Evolutionary conservation across 1,140 invertebrate genomes (phyloP), one percentile per base, ranked within the genome.

Genomic region (Geopemphigus sp.): DNA sequence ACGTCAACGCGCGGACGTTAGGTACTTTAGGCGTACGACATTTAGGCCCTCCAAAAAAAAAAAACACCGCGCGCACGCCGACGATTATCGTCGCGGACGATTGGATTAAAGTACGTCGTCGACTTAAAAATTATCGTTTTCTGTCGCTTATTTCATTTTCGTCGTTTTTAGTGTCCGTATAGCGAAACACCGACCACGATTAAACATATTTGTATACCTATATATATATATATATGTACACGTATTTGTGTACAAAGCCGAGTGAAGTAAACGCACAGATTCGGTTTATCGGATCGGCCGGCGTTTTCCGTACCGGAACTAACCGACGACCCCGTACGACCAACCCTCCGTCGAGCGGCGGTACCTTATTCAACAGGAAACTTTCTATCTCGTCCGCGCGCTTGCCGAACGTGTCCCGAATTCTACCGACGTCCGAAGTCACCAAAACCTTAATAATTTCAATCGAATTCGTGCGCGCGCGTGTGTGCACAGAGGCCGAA

Each of bases 321-420:
- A 61, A 19, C 56, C 73, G 15, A n/a, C 19, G 22, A 76, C 56
- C n/a, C 56, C 19, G 8, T n/a, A n/a, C n/a, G n/a, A n/a, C n/a
- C n/a, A n/a, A n/a, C n/a, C n/a, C n/a, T n/a, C n/a, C n/a, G n/a
- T n/a, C n/a, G n/a, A n/a, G n/a, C n/a, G n/a, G n/a, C n/a, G n/a
- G n/a, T n/a, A n/a, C 73, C 73, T 45, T 59, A 61, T 76, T 76
- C 73, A 61, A 78, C 74, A 47, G 57, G 57, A 78, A 78, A 78
- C 74, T 78, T 78, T 76, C 73, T 78, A 78, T 63, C 74, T 63
- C 39, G 26, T 61, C 57, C 57, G 12, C 22, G 39, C 24, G n/a
- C 39, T 22, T n/a, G n/a, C n/a, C 39, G 24, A 63, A 78, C 74
- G 74, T 78, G 74, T 78, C 15, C 74, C 29, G 74, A 78, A 78